These are phyloP conservation scores for Nomada fabriciana DNA, from an alignment of 2,888 invertebrate genomes.

Conservation along the genomic window DNA sequence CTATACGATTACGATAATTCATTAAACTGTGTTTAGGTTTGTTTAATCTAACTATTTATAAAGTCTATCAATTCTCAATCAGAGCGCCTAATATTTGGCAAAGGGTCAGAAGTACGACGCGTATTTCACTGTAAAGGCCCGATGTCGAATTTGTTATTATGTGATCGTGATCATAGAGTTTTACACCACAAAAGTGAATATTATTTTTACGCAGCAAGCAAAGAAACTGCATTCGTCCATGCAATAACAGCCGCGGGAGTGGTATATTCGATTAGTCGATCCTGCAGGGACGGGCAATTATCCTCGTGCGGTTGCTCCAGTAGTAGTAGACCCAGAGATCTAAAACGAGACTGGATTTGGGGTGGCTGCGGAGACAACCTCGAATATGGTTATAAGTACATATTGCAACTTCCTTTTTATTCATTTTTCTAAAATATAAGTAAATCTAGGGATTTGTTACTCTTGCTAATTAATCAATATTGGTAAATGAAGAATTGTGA, in stretches of 20 bases:
- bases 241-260: conserved; percentile 96
- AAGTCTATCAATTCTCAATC: too few relatives aligned
- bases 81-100: too few relatives aligned
- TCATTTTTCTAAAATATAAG: too few relatives aligned
- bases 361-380: conserved; percentile 99
- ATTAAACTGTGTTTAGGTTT: too few relatives aligned
- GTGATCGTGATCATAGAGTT: not conserved
- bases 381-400: conserved; percentile 97
- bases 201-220: conserved; percentile 86
- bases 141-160: not conserved
- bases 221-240: conserved; percentile 96
- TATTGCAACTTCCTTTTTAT: conserved; percentile 2
- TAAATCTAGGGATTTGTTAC: too few relatives aligned
- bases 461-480: too few relatives aligned
- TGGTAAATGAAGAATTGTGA: too few relatives aligned
- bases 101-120: too few relatives aligned
- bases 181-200: not conserved
- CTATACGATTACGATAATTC: too few relatives aligned
- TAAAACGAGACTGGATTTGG: conserved; percentile 98
- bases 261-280: conserved; percentile 93
- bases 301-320: conserved; percentile 96
- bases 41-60: too few relatives aligned
- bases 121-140: not conserved
- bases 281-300: conserved; percentile 96
- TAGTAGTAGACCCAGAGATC: conserved; percentile 91